Percentiles rank a stretch among this genome's conserved stretches.
Conservation (phyloP, 1,140 invertebrate species). For the Hesperophylax magnus region DNA sequence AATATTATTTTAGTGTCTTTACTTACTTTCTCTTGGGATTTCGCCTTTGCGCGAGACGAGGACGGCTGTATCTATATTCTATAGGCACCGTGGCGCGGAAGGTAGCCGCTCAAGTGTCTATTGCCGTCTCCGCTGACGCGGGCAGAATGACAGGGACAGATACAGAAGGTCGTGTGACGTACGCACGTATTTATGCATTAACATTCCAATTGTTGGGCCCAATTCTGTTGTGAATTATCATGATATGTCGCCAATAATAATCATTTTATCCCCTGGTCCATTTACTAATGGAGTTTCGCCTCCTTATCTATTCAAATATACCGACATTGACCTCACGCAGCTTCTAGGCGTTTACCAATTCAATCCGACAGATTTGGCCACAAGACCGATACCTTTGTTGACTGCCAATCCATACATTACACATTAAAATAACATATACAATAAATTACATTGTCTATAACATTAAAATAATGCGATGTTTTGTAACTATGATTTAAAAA, state of each 20-base stretch:
- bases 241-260: background rate
- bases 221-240: slow-evolving; percentile 40
- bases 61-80: slow-evolving; percentile 31
- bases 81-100: slow-evolving; percentile 29
- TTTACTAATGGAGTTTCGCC: background rate
- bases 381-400: too few species aligned
- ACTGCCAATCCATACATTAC: too few species aligned
- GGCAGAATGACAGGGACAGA: slow-evolving; percentile 32
- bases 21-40: slow-evolving; percentile 52
- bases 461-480: too few species aligned
- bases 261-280: too few species aligned
- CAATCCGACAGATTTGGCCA: too few species aligned
- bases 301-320: slow-evolving; percentile 11
- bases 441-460: too few species aligned
- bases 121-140: slow-evolving; percentile 35
- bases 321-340: background rate
- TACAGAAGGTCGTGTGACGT: slow-evolving; percentile 50
- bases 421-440: too few species aligned
- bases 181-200: slow-evolving; percentile 50
- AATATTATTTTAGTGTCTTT: slow-evolving; percentile 49
- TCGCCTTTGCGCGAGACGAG: slow-evolving; percentile 46
- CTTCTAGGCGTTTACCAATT: too few species aligned
- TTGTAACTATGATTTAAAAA: too few species aligned
- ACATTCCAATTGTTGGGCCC: slow-evolving; percentile 44
- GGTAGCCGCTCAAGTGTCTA: slow-evolving; percentile 43